phyloP scores from a whole-genome alignment of 2,888 invertebrate species.

The Ferdinandea cuprea region DNA sequence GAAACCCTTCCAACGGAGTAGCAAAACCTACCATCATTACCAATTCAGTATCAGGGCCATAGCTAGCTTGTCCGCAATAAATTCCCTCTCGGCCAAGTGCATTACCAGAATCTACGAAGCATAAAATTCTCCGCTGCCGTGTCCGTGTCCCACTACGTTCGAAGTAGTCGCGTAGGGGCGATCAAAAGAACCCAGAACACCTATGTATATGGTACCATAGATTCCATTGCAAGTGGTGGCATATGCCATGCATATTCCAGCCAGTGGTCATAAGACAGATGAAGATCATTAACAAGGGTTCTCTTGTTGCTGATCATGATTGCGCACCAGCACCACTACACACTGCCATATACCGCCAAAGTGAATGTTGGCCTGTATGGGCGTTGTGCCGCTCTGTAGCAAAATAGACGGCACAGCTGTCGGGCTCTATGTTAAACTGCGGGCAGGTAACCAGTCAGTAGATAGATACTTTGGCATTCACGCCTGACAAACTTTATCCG shows the following conservation, averaged over 20 bases:
- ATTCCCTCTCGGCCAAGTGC: slow-evolving; percentile 50
- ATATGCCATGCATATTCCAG: slow-evolving; percentile 40
- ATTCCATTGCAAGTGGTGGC: slow-evolving; percentile 39
- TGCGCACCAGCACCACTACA: no score
- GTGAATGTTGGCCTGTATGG: slow-evolving; percentile 16
- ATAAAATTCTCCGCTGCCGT: slow-evolving; percentile 37
- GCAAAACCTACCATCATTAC: slow-evolving; percentile 45
- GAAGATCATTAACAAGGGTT: slow-evolving; percentile 72
- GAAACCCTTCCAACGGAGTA: slow-evolving; percentile 29
- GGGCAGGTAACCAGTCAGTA: slow-evolving; percentile 29
- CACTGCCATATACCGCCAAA: slow-evolving; percentile 60
- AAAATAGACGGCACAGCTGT: slow-evolving; percentile 42
- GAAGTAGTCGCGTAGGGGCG: neutral
- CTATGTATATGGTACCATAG: slow-evolving; percentile 29
- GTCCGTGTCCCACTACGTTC: slow-evolving; percentile 23
- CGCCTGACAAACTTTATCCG: slow-evolving; percentile 67
- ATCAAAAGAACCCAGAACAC: slow-evolving; percentile 38
- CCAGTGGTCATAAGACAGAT: slow-evolving; percentile 56
- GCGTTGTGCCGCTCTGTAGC: neutral
- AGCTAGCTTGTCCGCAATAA: slow-evolving; percentile 42
- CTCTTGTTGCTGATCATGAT: slow-evolving; percentile 36
- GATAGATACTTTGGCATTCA: slow-evolving; percentile 49
- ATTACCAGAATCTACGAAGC: slow-evolving; percentile 53
- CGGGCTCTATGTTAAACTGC: slow-evolving; percentile 27
- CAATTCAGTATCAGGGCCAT: slow-evolving; percentile 54